Evolutionary conservation across 2,113 vertebrate genomes (phyloP).

Genomic region (Anolis carolinensis): DNA sequence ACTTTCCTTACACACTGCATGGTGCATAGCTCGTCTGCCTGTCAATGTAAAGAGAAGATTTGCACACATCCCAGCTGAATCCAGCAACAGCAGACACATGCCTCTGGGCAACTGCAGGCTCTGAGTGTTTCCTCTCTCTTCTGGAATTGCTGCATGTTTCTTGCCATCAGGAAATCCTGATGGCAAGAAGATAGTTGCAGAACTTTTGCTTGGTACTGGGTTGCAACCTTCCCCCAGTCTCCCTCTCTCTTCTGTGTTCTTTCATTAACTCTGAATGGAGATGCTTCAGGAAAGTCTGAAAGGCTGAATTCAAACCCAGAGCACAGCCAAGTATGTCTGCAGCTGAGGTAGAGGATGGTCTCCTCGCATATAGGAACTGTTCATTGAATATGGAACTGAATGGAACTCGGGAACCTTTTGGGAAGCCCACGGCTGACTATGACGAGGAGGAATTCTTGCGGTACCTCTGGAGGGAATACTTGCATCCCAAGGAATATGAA

Average conservation of each 20-base stretch:
- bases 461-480: constrained; percentile 95
- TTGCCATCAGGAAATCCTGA: constrained; percentile 16
- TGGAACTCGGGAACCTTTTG: constrained; percentile 72
- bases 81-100: constrained; percentile 26
- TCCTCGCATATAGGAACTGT: constrained; percentile 78
- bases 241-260: constrained; percentile 39
- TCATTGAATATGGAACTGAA: constrained; percentile 76
- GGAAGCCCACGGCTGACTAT: constrained; percentile 78
- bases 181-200: constrained; percentile 29
- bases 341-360: constrained; percentile 70
- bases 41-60: neutral
- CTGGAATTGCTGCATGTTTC: neutral
- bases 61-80: constrained; percentile 35
- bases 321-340: constrained; percentile 80
- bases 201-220: constrained; percentile 70
- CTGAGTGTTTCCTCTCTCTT: neutral
- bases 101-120: constrained; percentile 39
- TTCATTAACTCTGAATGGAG: constrained; percentile 68
- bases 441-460: constrained; percentile 92
- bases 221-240: constrained; percentile 63
- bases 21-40: neutral
- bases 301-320: constrained; percentile 33
- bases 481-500: constrained; percentile 94
- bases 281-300: constrained; percentile 59
- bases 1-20: neutral